phyloP scores from a whole-genome alignment of 2,797 vertebrate genomes.

The Pseudomugil gertrudae region DNA sequence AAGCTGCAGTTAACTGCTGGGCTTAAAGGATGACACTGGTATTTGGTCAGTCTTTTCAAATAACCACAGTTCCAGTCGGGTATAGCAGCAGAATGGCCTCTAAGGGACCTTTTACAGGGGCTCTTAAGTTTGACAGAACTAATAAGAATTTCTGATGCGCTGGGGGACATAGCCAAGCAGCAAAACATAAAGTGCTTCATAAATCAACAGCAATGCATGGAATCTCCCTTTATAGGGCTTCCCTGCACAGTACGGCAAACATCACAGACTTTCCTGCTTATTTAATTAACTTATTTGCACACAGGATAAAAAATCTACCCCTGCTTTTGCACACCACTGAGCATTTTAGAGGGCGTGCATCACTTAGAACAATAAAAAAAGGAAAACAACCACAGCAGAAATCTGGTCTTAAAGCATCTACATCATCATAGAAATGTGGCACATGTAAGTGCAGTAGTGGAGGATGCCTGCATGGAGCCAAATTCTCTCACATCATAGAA shows the following conservation, averaged over 20 bases:
- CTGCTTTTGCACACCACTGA: not conserved
- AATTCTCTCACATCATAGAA: not conserved
- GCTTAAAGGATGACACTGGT: not conserved
- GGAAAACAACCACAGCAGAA: not conserved
- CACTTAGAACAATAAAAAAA: not conserved
- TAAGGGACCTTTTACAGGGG: not conserved
- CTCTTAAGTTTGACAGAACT: slow-evolving; percentile 24
- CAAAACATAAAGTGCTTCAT: slow-evolving; percentile 5
- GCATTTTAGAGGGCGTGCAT: not conserved
- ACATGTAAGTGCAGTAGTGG: not conserved
- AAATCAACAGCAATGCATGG: not conserved
- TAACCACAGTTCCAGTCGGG: slow-evolving; percentile 1
- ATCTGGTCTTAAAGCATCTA: not conserved
- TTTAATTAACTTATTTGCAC: not conserved
- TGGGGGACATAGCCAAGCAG: not conserved
- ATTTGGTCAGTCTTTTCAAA: slow-evolving; percentile 31
- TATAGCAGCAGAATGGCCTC: not conserved
- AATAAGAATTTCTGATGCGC: slow-evolving; percentile 15
- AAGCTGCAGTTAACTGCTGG: slow-evolving; percentile 2
- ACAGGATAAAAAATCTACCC: not conserved
- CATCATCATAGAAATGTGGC: not conserved
- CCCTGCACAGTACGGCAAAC: not conserved
- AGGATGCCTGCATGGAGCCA: too few relatives aligned
- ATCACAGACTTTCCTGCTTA: not conserved
- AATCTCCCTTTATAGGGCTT: not conserved